These are phyloP conservation scores for Pachycephus smyrnensis DNA, from an alignment of 2,888 invertebrate genomes.

Conservation along the genomic window DNA sequence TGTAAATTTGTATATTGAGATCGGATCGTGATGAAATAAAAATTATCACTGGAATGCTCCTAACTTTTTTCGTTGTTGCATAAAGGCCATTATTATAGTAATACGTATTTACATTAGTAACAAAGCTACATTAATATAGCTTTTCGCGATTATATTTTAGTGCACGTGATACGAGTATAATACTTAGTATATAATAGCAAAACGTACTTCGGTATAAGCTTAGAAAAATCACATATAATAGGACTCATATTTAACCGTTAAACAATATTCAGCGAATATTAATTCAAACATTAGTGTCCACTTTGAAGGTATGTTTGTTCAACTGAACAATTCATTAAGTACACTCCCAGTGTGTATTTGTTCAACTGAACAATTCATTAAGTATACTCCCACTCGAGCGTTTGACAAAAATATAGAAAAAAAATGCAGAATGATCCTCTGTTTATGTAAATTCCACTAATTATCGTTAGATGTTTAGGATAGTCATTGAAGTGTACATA, in stretches of 20 bases:
- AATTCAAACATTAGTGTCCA: not conserved
- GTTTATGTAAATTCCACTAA: not conserved
- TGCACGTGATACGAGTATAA: not conserved
- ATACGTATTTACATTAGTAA: constrained; percentile 6
- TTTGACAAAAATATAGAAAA: not conserved
- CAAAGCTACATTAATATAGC: constrained; percentile 1
- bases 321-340: not conserved
- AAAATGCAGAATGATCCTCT: not conserved
- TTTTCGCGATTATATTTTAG: constrained; percentile 3
- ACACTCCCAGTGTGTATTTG: not conserved
- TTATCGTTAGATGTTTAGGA: not conserved
- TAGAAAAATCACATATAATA: constrained; percentile 12
- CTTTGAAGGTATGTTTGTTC: not conserved
- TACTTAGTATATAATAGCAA: constrained; percentile 3
- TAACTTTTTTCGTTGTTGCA: not conserved
- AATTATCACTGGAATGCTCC: not conserved
- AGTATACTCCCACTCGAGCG: not conserved
- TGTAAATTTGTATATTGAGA: not conserved
- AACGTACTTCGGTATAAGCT: constrained; percentile 10
- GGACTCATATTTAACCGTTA: not conserved
- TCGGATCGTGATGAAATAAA: not conserved
- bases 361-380: not conserved
- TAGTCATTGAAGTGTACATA: not conserved
- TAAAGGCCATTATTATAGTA: not conserved
- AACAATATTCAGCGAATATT: not conserved